Conservation (phyloP, 1,140 invertebrate species). For the Proales similis region DNA sequence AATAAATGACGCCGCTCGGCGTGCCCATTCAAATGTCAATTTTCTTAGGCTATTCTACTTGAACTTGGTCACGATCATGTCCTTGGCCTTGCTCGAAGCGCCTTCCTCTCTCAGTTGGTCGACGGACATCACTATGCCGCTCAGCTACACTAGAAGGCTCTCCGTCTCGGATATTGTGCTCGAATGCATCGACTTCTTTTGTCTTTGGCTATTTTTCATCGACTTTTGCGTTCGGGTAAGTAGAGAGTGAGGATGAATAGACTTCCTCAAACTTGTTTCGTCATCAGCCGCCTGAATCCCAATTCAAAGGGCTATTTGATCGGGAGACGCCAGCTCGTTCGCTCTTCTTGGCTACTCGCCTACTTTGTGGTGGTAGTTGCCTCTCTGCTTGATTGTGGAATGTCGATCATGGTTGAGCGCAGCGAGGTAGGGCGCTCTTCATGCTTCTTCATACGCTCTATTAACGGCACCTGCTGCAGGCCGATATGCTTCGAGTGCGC, state of each 20-base stretch:
- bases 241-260: not conserved
- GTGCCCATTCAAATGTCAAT: not conserved
- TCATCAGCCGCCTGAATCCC: not conserved
- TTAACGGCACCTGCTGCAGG: too few species aligned
- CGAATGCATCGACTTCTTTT: conserved; percentile 45
- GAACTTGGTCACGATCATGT: conserved; percentile 44
- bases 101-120: conserved; percentile 49
- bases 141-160: conserved; percentile 36
- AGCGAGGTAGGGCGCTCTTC: conserved; percentile 41
- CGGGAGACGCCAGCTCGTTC: conserved; percentile 41
- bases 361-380: conserved; percentile 42
- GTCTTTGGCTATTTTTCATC: conserved; percentile 43
- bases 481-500: conserved; percentile 45
- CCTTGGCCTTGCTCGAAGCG: conserved; percentile 48
- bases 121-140: conserved; percentile 43
- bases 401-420: conserved; percentile 44
- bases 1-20: not conserved
- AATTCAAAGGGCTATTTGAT: conserved; percentile 42
- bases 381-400: conserved; percentile 45
- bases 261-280: not conserved
- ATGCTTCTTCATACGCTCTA: not conserved
- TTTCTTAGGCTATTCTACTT: conserved; percentile 38
- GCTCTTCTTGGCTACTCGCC: conserved; percentile 45
- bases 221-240: conserved; percentile 46
- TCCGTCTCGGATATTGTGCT: conserved; percentile 45